Conservation (phyloP, 2,113 vertebrate genomes). For the Chelonoidis abingdonii region DNA sequence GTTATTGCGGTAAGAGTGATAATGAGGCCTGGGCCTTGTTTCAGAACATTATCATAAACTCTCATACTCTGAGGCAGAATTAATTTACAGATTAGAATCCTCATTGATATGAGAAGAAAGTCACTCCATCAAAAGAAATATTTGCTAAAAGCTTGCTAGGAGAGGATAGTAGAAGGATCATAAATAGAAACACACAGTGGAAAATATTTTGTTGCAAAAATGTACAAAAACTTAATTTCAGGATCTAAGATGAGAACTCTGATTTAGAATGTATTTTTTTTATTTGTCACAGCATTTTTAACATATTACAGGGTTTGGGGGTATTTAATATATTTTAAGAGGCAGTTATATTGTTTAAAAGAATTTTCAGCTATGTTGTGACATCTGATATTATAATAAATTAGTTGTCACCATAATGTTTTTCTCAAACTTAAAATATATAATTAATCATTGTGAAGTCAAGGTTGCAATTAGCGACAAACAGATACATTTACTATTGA, state of each 20-base stretch:
- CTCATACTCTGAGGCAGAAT: neutral
- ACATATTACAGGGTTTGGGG: neutral
- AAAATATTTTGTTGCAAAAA: neutral
- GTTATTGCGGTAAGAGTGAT: neutral
- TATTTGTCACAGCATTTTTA: neutral
- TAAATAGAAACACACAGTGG: neutral
- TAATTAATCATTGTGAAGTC: neutral
- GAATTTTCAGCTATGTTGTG: neutral
- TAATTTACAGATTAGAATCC: neutral
- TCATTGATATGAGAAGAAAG: neutral
- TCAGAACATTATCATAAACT: neutral
- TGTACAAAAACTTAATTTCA: neutral
- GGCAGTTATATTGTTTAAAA: neutral
- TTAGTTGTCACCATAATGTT: rapidly evolving
- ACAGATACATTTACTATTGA: neutral
- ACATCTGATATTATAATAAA: neutral
- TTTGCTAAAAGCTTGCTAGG: neutral
- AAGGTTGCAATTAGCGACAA: neutral
- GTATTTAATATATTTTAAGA: neutral
- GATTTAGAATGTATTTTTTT: neutral
- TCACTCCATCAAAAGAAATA: neutral
- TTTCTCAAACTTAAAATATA: neutral
- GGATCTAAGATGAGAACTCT: neutral
- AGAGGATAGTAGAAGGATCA: neutral
- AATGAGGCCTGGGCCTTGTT: neutral